Evolutionary conservation across 2,888 invertebrate species (phyloP), one percentile per base, ranked within the genome.

Genomic region (Corythucha ciliata): DNA sequence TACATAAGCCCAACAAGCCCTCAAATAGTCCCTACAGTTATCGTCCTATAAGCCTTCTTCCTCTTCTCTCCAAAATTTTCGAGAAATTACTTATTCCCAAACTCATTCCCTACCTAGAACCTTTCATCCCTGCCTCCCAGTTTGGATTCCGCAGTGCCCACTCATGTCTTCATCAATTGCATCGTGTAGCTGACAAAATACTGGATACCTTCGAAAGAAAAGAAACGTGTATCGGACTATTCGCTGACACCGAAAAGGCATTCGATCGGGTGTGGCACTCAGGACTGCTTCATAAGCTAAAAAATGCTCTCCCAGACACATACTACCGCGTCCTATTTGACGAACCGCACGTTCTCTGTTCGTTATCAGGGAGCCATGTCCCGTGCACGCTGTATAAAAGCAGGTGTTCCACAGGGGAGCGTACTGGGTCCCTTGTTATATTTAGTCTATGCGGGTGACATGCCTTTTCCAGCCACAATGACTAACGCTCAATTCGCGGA

Each of bases 61-160:
- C 32, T 18, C 45, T 45, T 12, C 21, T 14, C 21, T 16, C 27
- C 7, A 45, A 45, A 32, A 45, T 45, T 16, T 45, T 45, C 24
- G 32, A 45, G 24, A 25, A 27, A n/a, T 24, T 27, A 20, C 32
- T 45, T 27, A 14, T 20, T 22, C 34, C 34, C 10, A 16, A 36
- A 25, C 36, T 36, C 12, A 18, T 47, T n/a, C 26, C 24, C 22
- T 16, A 24, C 18, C 47, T 47, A 10, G 47, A 47, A 14, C n/a
- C 47, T 14, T 20, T 47, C 3, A 36, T 47, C 8, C 24, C 24
- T 12, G 20, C 18, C 20, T 32, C 29, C 2, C 45, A 45, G 24
- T 45, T 27, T 32, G 45, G 45, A 12, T 47, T 47, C 24, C 20
- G 45, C 21, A 29, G 14, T 45, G 21, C 33, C 24, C 45, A 45